Evolutionary conservation across 2,113 vertebrate genomes (phyloP), one percentile per base, ranked within the genome.

Genomic region (Aptenodytes forsteri): DNA sequence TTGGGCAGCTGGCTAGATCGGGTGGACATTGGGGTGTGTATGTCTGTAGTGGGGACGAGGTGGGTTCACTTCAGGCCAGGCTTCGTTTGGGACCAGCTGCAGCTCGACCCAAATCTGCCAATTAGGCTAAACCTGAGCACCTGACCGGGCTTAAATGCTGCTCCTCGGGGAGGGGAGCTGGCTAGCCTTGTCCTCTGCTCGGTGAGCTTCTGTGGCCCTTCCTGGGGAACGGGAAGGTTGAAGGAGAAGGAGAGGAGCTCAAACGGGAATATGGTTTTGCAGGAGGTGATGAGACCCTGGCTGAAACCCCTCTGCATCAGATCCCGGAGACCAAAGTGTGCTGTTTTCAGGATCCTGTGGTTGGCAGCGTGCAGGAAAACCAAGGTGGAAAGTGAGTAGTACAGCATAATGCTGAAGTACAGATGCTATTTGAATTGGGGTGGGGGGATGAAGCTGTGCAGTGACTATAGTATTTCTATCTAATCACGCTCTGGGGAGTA

Each of bases 391-490:
- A 11, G 87, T 16, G 19, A 52, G 42, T 36, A 26, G 26, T 5
- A 1, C 11, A 29, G 9, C 1, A 3, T 1, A 5, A 18, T 7
- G 49, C 44, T 27, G 0, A 19, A 16, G 16, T n/a, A 18, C 6
- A 25, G 32, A 5, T 13, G 46, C 13, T 47, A 0, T 55, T 40
- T 17, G 82, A 20, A 1, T 4, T 52, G 47, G 30, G 59, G 22
- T 4, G 12, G 36, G 8, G 58, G 36, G 14, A 5, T 15, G 11
- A 47, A 69, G 11, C 23, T 40, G 25, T 10, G 64, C 23, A 29
- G 32, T 9, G 76, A 0, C 6, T 82, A 42, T 42, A 42, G 8
- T 4, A 0, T 19, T 56, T 42, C 47, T 49, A 2, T 4, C 19
- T 29, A 38, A 9, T 29, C 1, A 0, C 1, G 0, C 23, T 42